Percentiles rank a stretch among this genome's conserved stretches.
Evolutionary conservation across 2,113 vertebrate species (phyloP).

Genomic region (Thalassoma bifasciatum): DNA sequence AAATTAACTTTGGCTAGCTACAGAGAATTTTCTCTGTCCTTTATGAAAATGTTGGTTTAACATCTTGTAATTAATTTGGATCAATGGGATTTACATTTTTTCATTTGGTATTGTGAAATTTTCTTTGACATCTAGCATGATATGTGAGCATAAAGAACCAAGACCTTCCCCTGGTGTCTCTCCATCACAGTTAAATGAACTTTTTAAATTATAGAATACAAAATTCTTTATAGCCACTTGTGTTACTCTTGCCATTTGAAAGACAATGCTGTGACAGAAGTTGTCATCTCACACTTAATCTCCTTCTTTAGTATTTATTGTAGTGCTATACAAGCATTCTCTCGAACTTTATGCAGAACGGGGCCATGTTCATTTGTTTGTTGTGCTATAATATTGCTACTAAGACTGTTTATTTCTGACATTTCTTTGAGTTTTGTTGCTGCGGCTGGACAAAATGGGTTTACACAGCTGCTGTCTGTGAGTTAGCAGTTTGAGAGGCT

Average conservation of each 20-base stretch:
- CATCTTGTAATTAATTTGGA: too few relatives aligned
- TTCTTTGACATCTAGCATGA: too few relatives aligned
- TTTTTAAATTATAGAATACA: too few relatives aligned
- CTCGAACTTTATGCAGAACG: neutral
- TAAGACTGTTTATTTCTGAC: neutral
- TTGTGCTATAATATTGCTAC: neutral
- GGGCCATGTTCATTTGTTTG: neutral
- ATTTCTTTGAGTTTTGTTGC: neutral
- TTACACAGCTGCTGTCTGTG: neutral
- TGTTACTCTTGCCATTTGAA: neutral
- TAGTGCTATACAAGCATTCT: neutral
- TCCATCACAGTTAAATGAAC: too few relatives aligned
- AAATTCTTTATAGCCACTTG: too few relatives aligned
- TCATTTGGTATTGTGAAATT: too few relatives aligned
- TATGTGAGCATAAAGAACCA: too few relatives aligned
- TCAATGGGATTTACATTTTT: too few relatives aligned
- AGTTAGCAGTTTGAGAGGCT: slow-evolving; percentile 8
- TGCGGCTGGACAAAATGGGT: neutral
- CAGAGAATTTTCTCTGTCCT: too few relatives aligned
- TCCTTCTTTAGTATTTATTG: neutral
- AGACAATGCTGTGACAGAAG: neutral
- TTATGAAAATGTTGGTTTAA: too few relatives aligned
- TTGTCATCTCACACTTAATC: neutral
- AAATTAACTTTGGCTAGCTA: too few relatives aligned
- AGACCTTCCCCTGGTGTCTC: too few relatives aligned